A percentile compares a stretch with the other conserved stretches of the same genome.
These are phyloP conservation scores for Noctua comes DNA, from an alignment of 2,888 invertebrate genomes.

Conservation along the genomic window DNA sequence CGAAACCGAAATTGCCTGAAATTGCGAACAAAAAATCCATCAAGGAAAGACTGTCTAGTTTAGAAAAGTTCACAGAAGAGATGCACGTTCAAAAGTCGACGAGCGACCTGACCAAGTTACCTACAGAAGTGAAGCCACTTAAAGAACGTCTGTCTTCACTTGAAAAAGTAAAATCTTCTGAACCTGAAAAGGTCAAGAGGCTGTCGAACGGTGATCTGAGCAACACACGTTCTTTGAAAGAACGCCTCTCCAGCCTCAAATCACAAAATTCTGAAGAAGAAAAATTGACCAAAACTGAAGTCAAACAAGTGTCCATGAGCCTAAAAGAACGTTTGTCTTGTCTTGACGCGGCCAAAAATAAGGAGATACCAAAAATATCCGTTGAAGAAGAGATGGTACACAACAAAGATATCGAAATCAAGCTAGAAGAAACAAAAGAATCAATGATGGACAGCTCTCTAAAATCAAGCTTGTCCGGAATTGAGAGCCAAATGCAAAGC, in stretches of 20 bases:
- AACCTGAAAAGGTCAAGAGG: constrained; percentile 87
- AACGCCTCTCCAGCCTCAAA: constrained; percentile 86
- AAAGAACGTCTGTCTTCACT: constrained; percentile 92
- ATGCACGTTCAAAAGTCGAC: constrained; percentile 84
- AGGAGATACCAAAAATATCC: constrained; percentile 86
- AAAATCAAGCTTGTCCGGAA: constrained; percentile 84
- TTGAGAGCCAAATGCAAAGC: constrained; percentile 90
- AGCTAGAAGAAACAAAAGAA: constrained; percentile 76
- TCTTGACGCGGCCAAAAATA: constrained; percentile 88
- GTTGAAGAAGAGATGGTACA: constrained; percentile 80
- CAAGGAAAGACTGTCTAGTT: constrained; percentile 93
- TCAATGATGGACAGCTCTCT: constrained; percentile 79
- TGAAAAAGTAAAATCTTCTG: constrained; percentile 89
- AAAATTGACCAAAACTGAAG: constrained; percentile 80
- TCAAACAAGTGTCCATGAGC: constrained; percentile 88
- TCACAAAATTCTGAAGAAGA: constrained; percentile 87
- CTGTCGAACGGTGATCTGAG: constrained; percentile 86
- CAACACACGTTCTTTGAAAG: constrained; percentile 86
- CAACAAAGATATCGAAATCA: constrained; percentile 76
- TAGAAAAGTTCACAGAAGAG: constrained; percentile 92
- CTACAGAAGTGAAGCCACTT: constrained; percentile 91
- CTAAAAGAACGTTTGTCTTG: constrained; percentile 89
- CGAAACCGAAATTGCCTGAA: constrained; percentile 91
- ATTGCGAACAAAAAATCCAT: constrained; percentile 92
- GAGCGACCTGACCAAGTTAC: constrained; percentile 87